Evolutionary conservation across 2,888 invertebrate genomes (phyloP).

Genomic region (Pterostichus niger): DNA sequence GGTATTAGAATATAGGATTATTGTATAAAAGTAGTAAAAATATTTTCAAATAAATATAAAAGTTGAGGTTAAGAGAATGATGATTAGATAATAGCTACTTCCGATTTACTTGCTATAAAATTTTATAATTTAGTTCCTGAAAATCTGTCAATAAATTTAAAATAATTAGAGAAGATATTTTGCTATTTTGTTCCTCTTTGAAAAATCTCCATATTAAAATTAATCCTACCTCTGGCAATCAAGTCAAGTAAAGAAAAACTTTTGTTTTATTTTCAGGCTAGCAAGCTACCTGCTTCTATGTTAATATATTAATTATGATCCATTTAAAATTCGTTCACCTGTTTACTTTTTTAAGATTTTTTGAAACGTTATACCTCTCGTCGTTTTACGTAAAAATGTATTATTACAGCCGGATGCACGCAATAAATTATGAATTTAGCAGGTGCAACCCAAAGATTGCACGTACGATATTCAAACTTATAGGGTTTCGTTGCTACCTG

Average conservation of each 20-base stretch:
- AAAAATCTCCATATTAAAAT: no score
- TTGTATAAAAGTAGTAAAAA: no score
- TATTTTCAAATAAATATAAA: no score
- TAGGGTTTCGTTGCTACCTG: slow-evolving; percentile 12
- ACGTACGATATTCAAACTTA: slow-evolving; percentile 10
- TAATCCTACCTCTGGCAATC: not conserved
- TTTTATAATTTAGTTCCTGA: no score
- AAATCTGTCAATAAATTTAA: no score
- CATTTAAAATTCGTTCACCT: slow-evolving; percentile 45
- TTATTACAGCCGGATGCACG: slow-evolving; percentile 34
- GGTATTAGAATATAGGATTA: no score
- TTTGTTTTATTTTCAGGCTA: slow-evolving; percentile 3
- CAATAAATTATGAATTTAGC: slow-evolving; percentile 42
- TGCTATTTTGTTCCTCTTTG: no score
- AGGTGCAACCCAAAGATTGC: slow-evolving; percentile 32
- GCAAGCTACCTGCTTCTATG: slow-evolving; percentile 21
- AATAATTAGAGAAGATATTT: no score
- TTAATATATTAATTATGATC: slow-evolving; percentile 34
- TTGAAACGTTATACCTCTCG: not conserved
- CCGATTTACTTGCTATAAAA: no score
- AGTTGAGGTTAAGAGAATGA: no score
- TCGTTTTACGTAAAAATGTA: slow-evolving; percentile 23
- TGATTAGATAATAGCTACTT: no score
- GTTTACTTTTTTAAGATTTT: slow-evolving; percentile 30
- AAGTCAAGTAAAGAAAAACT: not conserved